Evolutionary conservation across 2,797 vertebrate genomes (phyloP).

Genomic region (Calcarius lapponicus): DNA sequence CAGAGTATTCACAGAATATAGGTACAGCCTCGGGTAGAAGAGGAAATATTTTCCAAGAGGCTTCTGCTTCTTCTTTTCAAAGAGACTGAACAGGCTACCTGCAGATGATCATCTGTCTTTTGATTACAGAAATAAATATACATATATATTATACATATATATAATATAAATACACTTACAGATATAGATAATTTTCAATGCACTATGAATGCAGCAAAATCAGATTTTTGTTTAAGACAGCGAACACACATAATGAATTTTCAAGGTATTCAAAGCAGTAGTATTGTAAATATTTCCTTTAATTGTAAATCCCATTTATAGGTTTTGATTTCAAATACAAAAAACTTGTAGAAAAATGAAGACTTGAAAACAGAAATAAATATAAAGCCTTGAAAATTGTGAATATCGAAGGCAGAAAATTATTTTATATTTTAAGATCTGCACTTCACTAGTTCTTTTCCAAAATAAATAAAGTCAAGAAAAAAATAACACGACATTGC

Average conservation of each 20-base stretch:
- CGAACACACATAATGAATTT: neutral
- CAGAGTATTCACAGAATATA: neutral
- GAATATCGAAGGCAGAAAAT: neutral
- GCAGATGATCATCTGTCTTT: neutral
- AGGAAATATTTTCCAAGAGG: neutral
- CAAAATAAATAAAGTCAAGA: slow-evolving; percentile 54
- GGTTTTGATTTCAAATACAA: neutral
- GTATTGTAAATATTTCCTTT: neutral
- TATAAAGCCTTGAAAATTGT: neutral
- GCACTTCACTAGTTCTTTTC: slow-evolving; percentile 22
- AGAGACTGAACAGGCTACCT: neutral
- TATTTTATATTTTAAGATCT: slow-evolving; percentile 31
- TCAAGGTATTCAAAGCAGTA: neutral
- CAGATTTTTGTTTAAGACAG: neutral
- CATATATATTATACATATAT: neutral
- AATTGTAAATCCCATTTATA: neutral
- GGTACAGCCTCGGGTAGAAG: neutral
- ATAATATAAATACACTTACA: neutral
- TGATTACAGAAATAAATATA: neutral
- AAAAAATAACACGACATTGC: slow-evolving; percentile 30
- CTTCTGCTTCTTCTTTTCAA: neutral
- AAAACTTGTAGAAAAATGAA: neutral
- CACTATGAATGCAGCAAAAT: neutral
- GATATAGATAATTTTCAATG: neutral
- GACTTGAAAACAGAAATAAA: neutral